These are phyloP conservation scores for Lasiommata megera DNA, from an alignment of 2,888 invertebrate species.

Conservation along the genomic window DNA sequence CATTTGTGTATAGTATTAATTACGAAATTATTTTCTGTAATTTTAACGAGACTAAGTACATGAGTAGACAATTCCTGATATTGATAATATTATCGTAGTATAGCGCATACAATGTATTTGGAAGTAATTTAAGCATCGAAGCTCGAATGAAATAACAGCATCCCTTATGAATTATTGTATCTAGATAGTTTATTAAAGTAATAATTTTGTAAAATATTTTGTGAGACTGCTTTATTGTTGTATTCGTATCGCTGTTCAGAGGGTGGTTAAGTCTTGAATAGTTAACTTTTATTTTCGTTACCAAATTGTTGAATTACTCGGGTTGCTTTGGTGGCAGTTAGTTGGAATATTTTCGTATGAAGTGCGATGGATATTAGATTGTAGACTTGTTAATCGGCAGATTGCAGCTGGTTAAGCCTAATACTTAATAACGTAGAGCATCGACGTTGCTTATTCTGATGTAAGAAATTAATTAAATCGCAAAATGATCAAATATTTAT, in stretches of 20 bases:
- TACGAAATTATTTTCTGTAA: conserved; percentile 78
- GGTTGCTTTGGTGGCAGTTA: conserved; percentile 75
- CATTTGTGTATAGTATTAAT: conserved; percentile 81
- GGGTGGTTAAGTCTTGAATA: conserved; percentile 68
- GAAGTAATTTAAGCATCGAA: conserved; percentile 69
- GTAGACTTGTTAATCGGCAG: conserved; percentile 30
- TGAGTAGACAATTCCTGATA: conserved; percentile 80
- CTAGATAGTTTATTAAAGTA: conserved; percentile 76
- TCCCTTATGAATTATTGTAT: conserved; percentile 75
- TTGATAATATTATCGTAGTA: conserved; percentile 68
- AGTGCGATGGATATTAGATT: conserved; percentile 44
- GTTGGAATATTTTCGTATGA: conserved; percentile 51
- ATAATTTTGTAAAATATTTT: conserved; percentile 77
- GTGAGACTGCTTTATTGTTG: conserved; percentile 82
- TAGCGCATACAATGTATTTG: conserved; percentile 77
- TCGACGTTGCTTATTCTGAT: conserved; percentile 54
- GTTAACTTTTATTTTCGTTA: conserved; percentile 78
- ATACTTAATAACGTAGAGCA: conserved; percentile 43
- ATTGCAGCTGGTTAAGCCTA: conserved; percentile 31
- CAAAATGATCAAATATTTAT: conserved; percentile 80
- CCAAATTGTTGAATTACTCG: conserved; percentile 78
- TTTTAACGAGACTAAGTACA: conserved; percentile 78
- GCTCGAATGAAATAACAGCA: conserved; percentile 67
- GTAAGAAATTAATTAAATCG: conserved; percentile 51
- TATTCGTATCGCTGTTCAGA: conserved; percentile 75